Conservation (phyloP, 2,113 vertebrate genomes). For the Acrocephalus kingi region DNA sequence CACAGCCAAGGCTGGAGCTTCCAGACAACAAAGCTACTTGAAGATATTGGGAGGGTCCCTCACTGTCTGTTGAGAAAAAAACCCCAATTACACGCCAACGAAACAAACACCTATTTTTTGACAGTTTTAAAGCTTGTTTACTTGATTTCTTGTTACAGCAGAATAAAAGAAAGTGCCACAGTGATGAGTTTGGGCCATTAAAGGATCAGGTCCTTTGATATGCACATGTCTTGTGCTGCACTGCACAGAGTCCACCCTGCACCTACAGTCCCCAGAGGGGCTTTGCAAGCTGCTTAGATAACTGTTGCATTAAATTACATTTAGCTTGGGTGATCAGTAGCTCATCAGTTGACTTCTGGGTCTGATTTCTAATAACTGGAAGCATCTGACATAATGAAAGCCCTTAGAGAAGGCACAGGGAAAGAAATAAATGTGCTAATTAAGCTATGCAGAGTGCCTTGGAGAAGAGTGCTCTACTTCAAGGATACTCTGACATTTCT, state of each 20-base stretch:
- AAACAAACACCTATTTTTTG: neutral
- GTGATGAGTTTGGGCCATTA: neutral
- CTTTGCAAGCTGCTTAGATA: slow-evolving; percentile 2
- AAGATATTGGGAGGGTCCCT: neutral
- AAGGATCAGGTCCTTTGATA: neutral
- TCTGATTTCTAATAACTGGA: neutral
- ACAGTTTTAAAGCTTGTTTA: neutral
- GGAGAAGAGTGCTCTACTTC: neutral
- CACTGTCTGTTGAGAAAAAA: neutral
- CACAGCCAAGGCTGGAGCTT: neutral
- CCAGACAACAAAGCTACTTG: neutral
- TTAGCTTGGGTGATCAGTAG: neutral
- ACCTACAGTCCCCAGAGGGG: neutral
- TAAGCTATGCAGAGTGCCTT: slow-evolving; percentile 1
- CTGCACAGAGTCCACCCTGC: neutral
- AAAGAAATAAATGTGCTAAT: slow-evolving; percentile 17
- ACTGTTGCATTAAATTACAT: slow-evolving; percentile 1
- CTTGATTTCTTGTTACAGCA: neutral
- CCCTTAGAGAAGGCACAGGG: neutral
- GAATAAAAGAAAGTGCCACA: neutral
- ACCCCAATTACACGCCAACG: accelerated
- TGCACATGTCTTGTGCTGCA: neutral
- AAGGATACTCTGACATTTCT: slow-evolving; percentile 20
- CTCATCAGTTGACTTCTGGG: slow-evolving; percentile 16
- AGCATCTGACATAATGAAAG: slow-evolving; percentile 18